These are phyloP conservation scores for Hyperopisus bebe DNA, from an alignment of 2,113 vertebrate species.

Conservation along the genomic window DNA sequence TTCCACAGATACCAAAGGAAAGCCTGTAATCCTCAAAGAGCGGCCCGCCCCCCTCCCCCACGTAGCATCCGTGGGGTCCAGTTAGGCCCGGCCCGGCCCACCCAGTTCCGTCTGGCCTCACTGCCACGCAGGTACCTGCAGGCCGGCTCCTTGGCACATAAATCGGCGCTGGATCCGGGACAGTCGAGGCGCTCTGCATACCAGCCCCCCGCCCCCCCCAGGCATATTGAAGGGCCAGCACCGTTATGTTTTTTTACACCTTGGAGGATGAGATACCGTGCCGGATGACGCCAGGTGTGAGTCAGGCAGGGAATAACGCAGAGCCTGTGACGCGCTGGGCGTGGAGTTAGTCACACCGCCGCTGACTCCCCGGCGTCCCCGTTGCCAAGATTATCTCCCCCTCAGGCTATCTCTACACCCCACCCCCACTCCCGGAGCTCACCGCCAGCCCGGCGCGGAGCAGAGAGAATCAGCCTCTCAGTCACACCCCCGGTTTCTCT, in stretches of 20 bases:
- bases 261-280: not conserved
- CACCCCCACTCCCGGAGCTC: not conserved
- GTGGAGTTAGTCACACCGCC: not conserved
- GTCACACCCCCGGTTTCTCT: slow-evolving; percentile 48
- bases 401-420: not conserved
- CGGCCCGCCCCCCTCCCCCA: not conserved
- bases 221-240: not conserved
- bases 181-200: not conserved
- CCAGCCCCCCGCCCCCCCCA: not conserved
- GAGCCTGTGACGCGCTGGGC: not conserved
- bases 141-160: not conserved
- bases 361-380: not conserved
- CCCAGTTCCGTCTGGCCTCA: not conserved
- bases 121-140: not conserved
- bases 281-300: not conserved
- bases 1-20: not conserved
- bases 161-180: not conserved
- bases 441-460: slow-evolving; percentile 34
- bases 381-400: not conserved
- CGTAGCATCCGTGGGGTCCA: not conserved
- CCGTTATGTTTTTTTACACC: not conserved
- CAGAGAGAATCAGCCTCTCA: slow-evolving; percentile 48
- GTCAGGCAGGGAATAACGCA: not conserved
- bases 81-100: not conserved
- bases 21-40: not conserved